Evolutionary conservation across 1,140 invertebrate species (phyloP).

Genomic region (Trissolcus basalis): DNA sequence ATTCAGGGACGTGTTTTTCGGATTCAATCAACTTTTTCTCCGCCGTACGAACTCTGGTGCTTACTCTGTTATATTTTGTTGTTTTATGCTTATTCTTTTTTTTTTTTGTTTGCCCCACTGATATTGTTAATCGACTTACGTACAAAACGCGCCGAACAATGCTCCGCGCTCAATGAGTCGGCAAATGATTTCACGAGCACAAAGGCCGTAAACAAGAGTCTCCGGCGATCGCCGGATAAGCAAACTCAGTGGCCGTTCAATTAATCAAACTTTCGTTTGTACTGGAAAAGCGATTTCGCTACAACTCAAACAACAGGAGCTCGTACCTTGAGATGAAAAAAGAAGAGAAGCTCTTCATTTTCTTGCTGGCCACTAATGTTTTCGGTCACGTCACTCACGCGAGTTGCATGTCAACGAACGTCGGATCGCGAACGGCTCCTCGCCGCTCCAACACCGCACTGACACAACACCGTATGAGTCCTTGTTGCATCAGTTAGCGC

Average conservation of each 20-base stretch:
- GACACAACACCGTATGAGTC: neutral
- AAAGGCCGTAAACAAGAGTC: slow-evolving; percentile 8
- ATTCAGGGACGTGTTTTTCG: too few relatives aligned
- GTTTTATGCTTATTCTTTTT: too few relatives aligned
- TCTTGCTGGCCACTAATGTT: slow-evolving; percentile 73
- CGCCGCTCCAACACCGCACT: slow-evolving; percentile 1
- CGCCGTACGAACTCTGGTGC: too few relatives aligned
- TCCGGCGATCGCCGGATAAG: slow-evolving; percentile 13
- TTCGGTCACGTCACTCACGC: slow-evolving; percentile 35
- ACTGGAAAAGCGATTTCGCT: too few relatives aligned
- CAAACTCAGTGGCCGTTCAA: slow-evolving; percentile 7
- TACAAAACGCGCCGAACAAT: too few relatives aligned
- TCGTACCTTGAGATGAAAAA: slow-evolving; percentile 73
- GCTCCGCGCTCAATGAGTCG: slow-evolving; percentile 14
- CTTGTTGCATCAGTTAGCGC: too few relatives aligned
- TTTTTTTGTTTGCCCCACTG: too few relatives aligned
- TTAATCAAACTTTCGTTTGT: slow-evolving; percentile 20
- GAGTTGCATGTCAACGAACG: neutral
- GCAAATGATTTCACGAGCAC: slow-evolving; percentile 13
- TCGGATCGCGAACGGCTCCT: slow-evolving; percentile 1
- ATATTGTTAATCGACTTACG: too few relatives aligned
- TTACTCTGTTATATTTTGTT: too few relatives aligned
- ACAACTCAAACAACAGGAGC: neutral
- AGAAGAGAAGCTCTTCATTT: slow-evolving; percentile 72
- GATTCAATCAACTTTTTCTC: too few relatives aligned